These are phyloP conservation scores for Ceratina australensis DNA, from an alignment of 1,140 invertebrate species.

Conservation along the genomic window DNA sequence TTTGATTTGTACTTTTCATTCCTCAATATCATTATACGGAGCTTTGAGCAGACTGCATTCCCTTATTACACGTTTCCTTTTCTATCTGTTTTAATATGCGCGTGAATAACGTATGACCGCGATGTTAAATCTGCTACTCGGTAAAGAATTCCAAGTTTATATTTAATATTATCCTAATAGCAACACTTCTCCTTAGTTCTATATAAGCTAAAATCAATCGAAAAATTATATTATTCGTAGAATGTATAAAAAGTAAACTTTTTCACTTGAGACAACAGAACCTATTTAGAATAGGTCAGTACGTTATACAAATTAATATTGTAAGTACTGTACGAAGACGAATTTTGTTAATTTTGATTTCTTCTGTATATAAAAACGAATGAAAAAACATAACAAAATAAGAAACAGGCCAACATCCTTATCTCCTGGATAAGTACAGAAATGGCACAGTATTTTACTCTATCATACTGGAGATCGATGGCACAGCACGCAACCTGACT, in stretches of 20 bases:
- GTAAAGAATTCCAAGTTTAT: constrained; percentile 49
- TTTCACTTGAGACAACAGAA: constrained; percentile 68
- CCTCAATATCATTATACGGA: constrained; percentile 45
- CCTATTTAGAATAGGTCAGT: constrained; percentile 70
- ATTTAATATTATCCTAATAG: constrained; percentile 59
- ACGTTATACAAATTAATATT: constrained; percentile 64
- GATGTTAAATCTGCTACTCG: constrained; percentile 47
- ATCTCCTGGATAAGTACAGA: constrained; percentile 52
- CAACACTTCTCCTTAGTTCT: constrained; percentile 53
- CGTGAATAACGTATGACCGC: constrained; percentile 32
- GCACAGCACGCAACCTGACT: constrained; percentile 12
- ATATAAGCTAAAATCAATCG: constrained; percentile 58
- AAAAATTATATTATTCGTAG: constrained; percentile 61
- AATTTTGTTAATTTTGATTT: constrained; percentile 63
- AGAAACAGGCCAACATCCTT: constrained; percentile 67
- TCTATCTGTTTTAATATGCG: constrained; percentile 40
- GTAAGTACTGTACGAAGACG: constrained; percentile 54
- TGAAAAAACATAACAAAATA: constrained; percentile 65
- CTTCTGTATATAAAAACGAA: constrained; percentile 51
- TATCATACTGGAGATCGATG: constrained; percentile 15
- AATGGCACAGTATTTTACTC: constrained; percentile 41
- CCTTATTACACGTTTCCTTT: constrained; percentile 58
- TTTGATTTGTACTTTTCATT: constrained; percentile 69
- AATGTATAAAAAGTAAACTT: constrained; percentile 71
- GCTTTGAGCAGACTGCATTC: constrained; percentile 65